phyloP scores from a whole-genome alignment of 2,113 vertebrate genomes.

The Neofelis nebulosa region DNA sequence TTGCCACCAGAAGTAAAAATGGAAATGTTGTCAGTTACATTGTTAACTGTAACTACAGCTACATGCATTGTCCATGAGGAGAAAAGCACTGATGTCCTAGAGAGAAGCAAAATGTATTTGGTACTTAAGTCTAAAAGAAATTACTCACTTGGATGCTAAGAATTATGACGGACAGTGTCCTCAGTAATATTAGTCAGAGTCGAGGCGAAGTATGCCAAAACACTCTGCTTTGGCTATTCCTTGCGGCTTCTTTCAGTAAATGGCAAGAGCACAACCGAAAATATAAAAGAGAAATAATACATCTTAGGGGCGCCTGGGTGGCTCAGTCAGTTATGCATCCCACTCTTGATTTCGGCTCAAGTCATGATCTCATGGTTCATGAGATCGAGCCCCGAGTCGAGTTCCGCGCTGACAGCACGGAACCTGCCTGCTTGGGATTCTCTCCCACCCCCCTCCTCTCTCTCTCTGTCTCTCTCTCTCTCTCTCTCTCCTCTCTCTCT shows the following conservation, averaged over 20 bases:
- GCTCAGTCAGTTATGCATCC: too few species aligned
- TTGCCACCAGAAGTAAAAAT: neutral
- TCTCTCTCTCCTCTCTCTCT: too few species aligned
- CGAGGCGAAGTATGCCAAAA: neutral
- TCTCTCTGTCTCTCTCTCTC: too few species aligned
- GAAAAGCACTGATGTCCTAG: neutral
- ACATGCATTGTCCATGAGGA: neutral
- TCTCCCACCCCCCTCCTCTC: too few species aligned
- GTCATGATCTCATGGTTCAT: too few species aligned
- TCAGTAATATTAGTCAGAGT: neutral
- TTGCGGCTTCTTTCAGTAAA: neutral
- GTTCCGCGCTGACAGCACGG: fast-evolving
- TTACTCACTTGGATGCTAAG: neutral
- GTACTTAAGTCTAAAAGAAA: neutral
- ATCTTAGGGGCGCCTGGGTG: too few species aligned
- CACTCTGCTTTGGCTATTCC: neutral
- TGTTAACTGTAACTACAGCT: neutral
- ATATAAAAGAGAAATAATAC: neutral
- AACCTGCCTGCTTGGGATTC: too few species aligned
- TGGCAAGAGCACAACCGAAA: neutral
- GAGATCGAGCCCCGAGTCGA: too few species aligned
- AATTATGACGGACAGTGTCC: neutral
- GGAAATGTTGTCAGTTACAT: neutral
- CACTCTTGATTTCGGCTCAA: too few species aligned
- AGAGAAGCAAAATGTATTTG: neutral